A percentile compares a stretch with the other conserved stretches of the same genome.
These are phyloP conservation scores for Anguilla megastoma DNA, from an alignment of 2,797 vertebrate species.

Conservation along the genomic window DNA sequence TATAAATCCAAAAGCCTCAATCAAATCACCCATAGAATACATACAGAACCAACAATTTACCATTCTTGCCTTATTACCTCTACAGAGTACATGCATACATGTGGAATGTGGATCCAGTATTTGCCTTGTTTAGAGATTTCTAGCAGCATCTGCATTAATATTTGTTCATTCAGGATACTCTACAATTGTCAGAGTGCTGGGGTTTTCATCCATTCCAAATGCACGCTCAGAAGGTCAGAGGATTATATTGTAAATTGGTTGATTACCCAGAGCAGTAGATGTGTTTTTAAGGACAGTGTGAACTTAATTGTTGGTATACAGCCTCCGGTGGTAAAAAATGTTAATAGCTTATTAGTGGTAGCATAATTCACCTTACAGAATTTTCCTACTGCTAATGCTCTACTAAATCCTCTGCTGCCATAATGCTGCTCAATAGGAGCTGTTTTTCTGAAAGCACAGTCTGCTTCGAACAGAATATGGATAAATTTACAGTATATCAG, in stretches of 20 bases:
- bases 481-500: too few relatives aligned
- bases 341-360: background rate
- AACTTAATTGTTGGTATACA: background rate
- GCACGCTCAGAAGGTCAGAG: background rate
- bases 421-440: too few relatives aligned
- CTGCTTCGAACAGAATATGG: too few relatives aligned
- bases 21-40: too few relatives aligned
- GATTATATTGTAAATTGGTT: background rate
- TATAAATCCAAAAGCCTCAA: too few relatives aligned
- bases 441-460: too few relatives aligned
- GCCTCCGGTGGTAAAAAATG: background rate
- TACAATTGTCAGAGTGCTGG: background rate
- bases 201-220: background rate
- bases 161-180: background rate
- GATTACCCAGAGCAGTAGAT: background rate
- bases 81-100: background rate
- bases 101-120: background rate
- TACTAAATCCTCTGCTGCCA: too few relatives aligned
- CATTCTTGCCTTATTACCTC: too few relatives aligned
- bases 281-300: background rate
- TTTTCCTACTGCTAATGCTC: too few relatives aligned
- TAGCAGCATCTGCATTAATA: background rate
- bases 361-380: too few relatives aligned
- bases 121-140: background rate
- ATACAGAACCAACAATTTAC: too few relatives aligned